phyloP scores from a whole-genome alignment of 2,113 vertebrate species.

The Neofelis nebulosa region DNA sequence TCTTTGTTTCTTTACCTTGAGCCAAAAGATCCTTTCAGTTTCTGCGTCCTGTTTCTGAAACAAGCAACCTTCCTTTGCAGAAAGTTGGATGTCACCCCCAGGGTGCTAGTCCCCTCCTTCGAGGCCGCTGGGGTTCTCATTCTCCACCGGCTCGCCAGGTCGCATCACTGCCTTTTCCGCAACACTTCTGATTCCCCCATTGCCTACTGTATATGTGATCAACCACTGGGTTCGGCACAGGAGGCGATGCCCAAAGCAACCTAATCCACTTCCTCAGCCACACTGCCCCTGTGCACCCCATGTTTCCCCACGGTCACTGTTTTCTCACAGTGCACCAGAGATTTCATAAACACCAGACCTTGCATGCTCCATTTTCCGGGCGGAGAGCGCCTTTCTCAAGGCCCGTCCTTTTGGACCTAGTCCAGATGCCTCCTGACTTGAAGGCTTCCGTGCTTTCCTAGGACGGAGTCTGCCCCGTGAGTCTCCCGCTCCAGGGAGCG shows the following conservation, averaged over 20 bases:
- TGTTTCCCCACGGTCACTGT: rapidly evolving
- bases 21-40: not conserved
- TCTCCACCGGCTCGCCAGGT: not conserved
- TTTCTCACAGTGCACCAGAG: rapidly evolving
- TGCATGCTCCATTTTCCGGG: not conserved
- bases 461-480: rapidly evolving
- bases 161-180: not conserved
- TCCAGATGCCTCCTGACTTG: rapidly evolving
- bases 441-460: rapidly evolving
- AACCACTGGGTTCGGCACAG: rapidly evolving
- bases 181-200: not conserved
- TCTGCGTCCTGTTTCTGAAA: not conserved
- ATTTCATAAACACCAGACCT: rapidly evolving
- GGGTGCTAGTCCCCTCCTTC: not conserved
- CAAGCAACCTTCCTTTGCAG: not conserved
- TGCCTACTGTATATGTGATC: rapidly evolving
- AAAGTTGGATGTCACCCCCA: too few relatives aligned
- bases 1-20: not conserved
- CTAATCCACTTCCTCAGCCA: rapidly evolving
- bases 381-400: not conserved
- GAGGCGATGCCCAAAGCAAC: too few relatives aligned
- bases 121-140: too few relatives aligned
- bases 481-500: not conserved
- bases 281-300: rapidly evolving
- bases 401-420: not conserved